Percentiles rank a stretch among this genome's conserved stretches.
Evolutionary conservation across 2,888 invertebrate species (phyloP).

Genomic region (Dolomedes plantarius): DNA sequence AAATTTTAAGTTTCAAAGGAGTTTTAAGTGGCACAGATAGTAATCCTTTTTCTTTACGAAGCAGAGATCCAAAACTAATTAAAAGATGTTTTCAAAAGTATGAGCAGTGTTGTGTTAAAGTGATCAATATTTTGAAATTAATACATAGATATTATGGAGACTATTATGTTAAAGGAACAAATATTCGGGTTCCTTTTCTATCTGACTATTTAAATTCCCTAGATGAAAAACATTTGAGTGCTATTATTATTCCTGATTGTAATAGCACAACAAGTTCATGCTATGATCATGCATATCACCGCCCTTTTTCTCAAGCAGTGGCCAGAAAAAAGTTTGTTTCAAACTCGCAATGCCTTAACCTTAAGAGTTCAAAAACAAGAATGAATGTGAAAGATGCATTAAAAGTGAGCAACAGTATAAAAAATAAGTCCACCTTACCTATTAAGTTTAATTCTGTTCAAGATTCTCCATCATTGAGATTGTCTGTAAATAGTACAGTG

Average conservation of each 20-base stretch:
- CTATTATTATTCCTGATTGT: not conserved
- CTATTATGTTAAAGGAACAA: slow-evolving; percentile 25
- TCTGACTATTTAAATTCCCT: not conserved
- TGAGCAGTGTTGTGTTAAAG: too few relatives aligned
- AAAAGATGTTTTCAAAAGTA: too few relatives aligned
- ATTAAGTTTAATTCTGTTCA: not conserved
- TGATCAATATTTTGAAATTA: too few relatives aligned
- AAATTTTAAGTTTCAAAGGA: not conserved
- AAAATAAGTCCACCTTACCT: not conserved
- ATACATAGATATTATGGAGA: not conserved
- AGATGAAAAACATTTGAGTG: not conserved
- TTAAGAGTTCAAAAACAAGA: not conserved
- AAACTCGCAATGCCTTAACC: slow-evolving; percentile 5
- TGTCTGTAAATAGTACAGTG: not conserved
- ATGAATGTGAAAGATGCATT: not conserved
- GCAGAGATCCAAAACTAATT: too few relatives aligned
- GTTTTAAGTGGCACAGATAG: too few relatives aligned
- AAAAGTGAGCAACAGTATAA: not conserved
- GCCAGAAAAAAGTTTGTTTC: not conserved
- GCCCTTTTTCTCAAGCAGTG: not conserved
- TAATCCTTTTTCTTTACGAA: too few relatives aligned
- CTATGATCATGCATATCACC: slow-evolving; percentile 12
- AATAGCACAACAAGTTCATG: not conserved
- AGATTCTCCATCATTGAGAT: not conserved
- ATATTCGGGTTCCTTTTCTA: slow-evolving; percentile 25